Base-by-base conservation (phyloP, 2,113 vertebrate species). In the rabbit (Oryctolagus cuniculus) region DNA sequence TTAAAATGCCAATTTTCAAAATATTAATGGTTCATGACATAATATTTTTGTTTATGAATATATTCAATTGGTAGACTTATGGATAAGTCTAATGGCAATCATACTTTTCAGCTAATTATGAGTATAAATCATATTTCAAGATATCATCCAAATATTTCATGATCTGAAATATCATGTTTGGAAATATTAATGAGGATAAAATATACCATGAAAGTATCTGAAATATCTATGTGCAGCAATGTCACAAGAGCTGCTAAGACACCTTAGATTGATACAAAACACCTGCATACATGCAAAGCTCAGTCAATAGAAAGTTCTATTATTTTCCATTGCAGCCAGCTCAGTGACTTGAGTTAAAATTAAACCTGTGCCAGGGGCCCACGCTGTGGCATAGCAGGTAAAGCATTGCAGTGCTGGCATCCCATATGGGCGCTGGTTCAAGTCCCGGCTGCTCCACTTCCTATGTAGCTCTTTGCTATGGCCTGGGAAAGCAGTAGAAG, bases 81-180 rank as follows among this genome's bases (percentile, higher is more conserved):
- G 1, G 31, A 82, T 81, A 31, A 81, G 75, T 69, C 31, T 21
- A 87, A 51, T 29, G 58, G 13, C 38, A 73, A 67, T 10, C 3
- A 49, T 87, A 81, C 82, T 81, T 67, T 87, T 49, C 24, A 67
- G 19, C 22, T 63, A 38, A 21, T 72, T 38, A 79, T 27, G 3
- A 75, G 21, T 72, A 1, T 27, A 85, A 73, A 72, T 81, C n/a
- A 58, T n/a, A 79, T 77, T 67, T 93, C 27, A 90, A 85, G 21
- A 53, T 86, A 34, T 34, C 4, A 53, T 92, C 3, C 22, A 74
- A 73, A 74, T 88, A 82, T 58, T 93, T 89, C 9, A 49, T 93
- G n/a, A 89, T 51, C 34, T 64, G 25, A 90, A 70, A 31, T 63
- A 36, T 36, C 49, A 58, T 69, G 34, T 44, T 79, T 63, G 73